A percentile compares a stretch with the other conserved stretches of the same genome.
Evolutionary conservation across 2,888 invertebrate species (phyloP).

Genomic region (Athripsodes cinereus): DNA sequence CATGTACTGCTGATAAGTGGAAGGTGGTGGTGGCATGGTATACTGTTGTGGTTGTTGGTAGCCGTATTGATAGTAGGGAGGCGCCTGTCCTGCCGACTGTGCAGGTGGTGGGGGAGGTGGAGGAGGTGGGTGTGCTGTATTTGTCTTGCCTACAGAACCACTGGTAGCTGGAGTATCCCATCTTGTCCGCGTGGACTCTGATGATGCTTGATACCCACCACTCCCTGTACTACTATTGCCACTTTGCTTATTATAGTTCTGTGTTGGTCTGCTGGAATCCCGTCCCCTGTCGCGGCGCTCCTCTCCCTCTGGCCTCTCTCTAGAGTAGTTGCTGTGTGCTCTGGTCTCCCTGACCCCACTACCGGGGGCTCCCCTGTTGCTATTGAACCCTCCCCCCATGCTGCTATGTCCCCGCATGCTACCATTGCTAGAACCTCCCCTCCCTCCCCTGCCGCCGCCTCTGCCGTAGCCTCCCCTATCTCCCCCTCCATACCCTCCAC

Average conservation of each 20-base stretch:
- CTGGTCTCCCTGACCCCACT: constrained; percentile 1
- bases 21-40: constrained; percentile 20
- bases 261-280: neutral
- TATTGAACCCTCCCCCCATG: neutral
- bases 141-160: neutral
- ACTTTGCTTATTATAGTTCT: neutral
- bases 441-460: neutral
- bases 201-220: neutral
- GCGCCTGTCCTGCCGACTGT: constrained; percentile 9
- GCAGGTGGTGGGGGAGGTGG: constrained; percentile 4
- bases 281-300: neutral
- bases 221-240: neutral
- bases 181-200: neutral
- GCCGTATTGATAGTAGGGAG: constrained; percentile 13
- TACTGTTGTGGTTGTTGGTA: constrained; percentile 13
- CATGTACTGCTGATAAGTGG: constrained; percentile 14
- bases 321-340: neutral
- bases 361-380: neutral
- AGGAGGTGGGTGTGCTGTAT: neutral
- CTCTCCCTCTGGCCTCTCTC: neutral
- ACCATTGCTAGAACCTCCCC: neutral
- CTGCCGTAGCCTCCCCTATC: neutral
- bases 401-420: neutral
- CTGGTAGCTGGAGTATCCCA: neutral
- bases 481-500: constrained; percentile 20